Conservation (phyloP, 2,888 invertebrate genomes). For the Onthophagus sagittarius region DNA sequence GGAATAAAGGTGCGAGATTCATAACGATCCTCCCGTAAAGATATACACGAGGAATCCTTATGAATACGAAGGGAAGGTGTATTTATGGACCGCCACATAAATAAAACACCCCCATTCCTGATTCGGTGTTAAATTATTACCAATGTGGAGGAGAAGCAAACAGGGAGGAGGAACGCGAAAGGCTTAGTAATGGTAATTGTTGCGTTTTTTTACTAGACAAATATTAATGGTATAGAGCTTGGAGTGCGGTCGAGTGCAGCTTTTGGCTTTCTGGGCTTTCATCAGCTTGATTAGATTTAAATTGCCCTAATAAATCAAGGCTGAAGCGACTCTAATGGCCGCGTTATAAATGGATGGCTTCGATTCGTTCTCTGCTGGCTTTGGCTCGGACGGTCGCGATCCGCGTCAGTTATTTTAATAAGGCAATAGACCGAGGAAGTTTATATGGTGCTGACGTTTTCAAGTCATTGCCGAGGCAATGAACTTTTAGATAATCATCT, state of each 20-base stretch:
- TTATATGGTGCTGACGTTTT: neutral
- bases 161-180: too few relatives aligned
- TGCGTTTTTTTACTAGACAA: neutral
- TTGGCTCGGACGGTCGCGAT: neutral
- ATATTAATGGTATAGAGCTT: neutral
- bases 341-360: conserved; percentile 2
- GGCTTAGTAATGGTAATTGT: neutral
- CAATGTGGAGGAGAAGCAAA: neutral
- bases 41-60: neutral
- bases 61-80: neutral
- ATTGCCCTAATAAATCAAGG: conserved; percentile 8
- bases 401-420: neutral
- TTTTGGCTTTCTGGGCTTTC: neutral
- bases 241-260: neutral
- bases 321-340: neutral
- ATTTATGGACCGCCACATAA: neutral
- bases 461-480: neutral
- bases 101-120: neutral
- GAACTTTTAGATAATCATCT: neutral
- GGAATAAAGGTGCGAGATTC: neutral
- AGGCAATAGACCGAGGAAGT: neutral
- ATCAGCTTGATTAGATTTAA: conserved; percentile 4
- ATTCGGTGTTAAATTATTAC: neutral
- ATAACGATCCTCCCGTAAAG: too few relatives aligned
- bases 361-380: neutral